Conservation (phyloP, 2,113 vertebrate species). For the Gambusia affinis region DNA sequence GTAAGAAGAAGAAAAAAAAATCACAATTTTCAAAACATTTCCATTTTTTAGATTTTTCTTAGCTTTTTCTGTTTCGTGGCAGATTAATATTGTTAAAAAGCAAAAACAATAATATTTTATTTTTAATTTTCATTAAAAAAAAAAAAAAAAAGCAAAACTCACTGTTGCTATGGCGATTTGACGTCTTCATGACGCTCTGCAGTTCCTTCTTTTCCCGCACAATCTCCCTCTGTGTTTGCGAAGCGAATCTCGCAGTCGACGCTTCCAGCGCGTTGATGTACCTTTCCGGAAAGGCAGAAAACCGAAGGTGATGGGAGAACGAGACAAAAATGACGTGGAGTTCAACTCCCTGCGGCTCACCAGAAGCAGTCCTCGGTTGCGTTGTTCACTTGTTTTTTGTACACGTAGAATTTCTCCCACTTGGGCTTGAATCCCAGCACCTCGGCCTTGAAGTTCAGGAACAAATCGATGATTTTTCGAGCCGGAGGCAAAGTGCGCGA, state of each 20-base stretch:
- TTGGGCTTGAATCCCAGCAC: slow-evolving; percentile 70
- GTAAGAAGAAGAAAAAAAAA: too few species aligned
- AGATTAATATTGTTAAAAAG: not conserved
- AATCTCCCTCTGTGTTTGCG: slow-evolving; percentile 63
- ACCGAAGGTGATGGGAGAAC: not conserved
- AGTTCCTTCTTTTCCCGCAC: slow-evolving; percentile 77
- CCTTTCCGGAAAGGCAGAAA: slow-evolving; percentile 73
- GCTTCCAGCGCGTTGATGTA: slow-evolving; percentile 93
- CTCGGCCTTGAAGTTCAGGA: slow-evolving; percentile 81
- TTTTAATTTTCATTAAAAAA: too few species aligned
- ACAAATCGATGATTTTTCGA: slow-evolving; percentile 86
- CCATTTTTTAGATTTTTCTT: too few species aligned
- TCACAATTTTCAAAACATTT: too few species aligned
- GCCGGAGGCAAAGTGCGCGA: slow-evolving; percentile 91
- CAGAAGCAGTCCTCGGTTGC: slow-evolving; percentile 88
- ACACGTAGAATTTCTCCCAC: slow-evolving; percentile 87
- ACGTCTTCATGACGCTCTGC: slow-evolving; percentile 15
- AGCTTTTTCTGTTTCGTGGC: too few species aligned
- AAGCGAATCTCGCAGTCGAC: slow-evolving; percentile 80
- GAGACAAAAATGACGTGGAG: not conserved
- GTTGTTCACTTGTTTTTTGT: slow-evolving; percentile 76
- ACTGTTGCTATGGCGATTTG: slow-evolving; percentile 89
- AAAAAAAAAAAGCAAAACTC: slow-evolving; percentile 42
- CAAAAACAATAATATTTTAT: too few species aligned
- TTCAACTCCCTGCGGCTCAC: slow-evolving; percentile 75